Evolutionary conservation across 2,888 invertebrate species (phyloP), one percentile per base, ranked within the genome.

Genomic region (Deroplatys truncata): DNA sequence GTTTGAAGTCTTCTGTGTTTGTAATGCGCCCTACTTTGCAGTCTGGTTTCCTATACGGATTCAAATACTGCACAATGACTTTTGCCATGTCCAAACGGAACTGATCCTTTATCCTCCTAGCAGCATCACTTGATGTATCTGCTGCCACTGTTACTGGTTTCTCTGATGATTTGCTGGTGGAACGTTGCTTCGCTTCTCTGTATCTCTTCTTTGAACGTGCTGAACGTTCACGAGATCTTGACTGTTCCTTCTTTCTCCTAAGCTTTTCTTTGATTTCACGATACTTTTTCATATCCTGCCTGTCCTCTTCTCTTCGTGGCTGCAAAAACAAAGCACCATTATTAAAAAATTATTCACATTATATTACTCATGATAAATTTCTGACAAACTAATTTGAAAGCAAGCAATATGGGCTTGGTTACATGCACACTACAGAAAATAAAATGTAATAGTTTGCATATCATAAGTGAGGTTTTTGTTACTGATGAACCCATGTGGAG

Each of bases 1-100:
- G 98, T 93, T 98, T 98, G 93, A 99, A 98, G 93, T 99, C 99
- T 85, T 98, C 98, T 0, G 97, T 98, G 92, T 96, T 97, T 4
- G 96, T 96, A 92, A 99, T 99, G 91, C 97, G 95, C 0, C 98
- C 99, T 91, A 96, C 94, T 91, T 96, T 96, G 92, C 98, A 99
- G 91, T 97, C 97, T 0, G 96, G 95, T 92, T 97, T 97, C 89
- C 98, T 95, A 94, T 97, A 99, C 0, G 98, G 98, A 94, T 98
- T 98, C 90, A 99, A 95, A 92, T 97, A 97, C 90, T 96, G 96
- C 91, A 98, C 97, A 94, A 98, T 97, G 43, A 97, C 97, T 85
- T 96, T 95, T 25, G 94, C 94, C 93, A 94, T 95, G 92, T 94
- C 94, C 92, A 96, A 95, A 89, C 98, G 95, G 94, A 99, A 98